phyloP scores from a whole-genome alignment of 1,140 invertebrate species.

The Globodera rostochiensis region DNA sequence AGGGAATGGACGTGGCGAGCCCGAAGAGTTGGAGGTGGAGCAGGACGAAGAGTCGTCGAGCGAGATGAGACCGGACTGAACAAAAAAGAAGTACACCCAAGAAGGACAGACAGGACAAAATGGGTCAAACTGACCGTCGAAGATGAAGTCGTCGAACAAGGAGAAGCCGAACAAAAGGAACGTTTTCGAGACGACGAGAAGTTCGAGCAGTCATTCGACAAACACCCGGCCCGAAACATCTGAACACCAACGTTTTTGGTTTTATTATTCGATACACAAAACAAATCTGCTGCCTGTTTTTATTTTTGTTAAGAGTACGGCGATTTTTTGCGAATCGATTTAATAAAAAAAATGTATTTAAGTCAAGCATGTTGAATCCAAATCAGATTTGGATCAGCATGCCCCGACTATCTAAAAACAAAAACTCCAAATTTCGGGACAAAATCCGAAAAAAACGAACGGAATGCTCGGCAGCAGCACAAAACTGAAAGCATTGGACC shows the following conservation, averaged over 20 bases:
- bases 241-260: background rate
- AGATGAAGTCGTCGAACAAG: slow-evolving; percentile 2
- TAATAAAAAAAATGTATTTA: no score
- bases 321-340: no score
- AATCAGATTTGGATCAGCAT: no score
- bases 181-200: background rate
- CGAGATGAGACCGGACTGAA: background rate
- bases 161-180: background rate
- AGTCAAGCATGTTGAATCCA: no score
- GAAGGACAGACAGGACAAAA: slow-evolving; percentile 15
- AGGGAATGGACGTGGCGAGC: background rate
- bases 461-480: background rate
- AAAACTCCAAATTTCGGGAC: no score
- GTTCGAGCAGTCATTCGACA: background rate
- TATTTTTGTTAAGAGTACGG: background rate
- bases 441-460: no score
- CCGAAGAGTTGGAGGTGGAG: background rate
- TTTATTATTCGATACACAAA: no score
- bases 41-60: slow-evolving; percentile 1
- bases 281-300: no score
- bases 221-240: background rate
- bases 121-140: background rate
- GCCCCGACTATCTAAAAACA: no score
- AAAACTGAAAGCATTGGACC: background rate
- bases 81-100: background rate